Evolutionary conservation across 2,888 invertebrate genomes (phyloP), one percentile per base, ranked within the genome.

Genomic region (Lysandra bellargus): DNA sequence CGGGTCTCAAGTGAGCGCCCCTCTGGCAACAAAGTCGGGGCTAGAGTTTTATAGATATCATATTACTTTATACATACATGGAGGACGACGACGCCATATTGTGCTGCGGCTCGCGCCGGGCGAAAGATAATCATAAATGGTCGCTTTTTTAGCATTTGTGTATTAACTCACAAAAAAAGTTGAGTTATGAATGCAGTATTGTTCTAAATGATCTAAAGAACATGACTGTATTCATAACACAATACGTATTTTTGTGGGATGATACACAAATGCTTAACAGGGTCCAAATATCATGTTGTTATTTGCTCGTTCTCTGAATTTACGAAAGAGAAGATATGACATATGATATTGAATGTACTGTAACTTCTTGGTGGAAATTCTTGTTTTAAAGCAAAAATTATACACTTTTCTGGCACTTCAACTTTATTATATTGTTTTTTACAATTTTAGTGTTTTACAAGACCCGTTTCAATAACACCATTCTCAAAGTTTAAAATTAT

Each of bases 41-140:
- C 17, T 57, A 57, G 12, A 30, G 40, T 40, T 73, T 40, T 40
- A 73, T 40, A 73, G 33, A 73, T 14, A 73, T 33, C n/a, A 73
- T 73, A 73, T 73, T 73, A 73, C 30, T 40, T 40, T 73, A 40
- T 73, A 37, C 14, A 40, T 40, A 73, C n/a, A 12, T 69, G 30
- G 69, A 23, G 69, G 23, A 69, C 37, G 33, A 14, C 4, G 14
- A 53, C 53, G 14, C 53, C 14, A 14, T 53, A 53, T 53, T 53
- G 53, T 53, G 14, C 4, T 53, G 53, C 14, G 53, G 4, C 53
- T 4, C 53, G 53, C 3, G 53, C 53, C 53, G 4, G 53, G 0
- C 53, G 53, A 53, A 14, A 53, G 53, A 1, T 44, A 44, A 44
- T 9, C 9, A 9, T 7, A 44, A 40, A 44, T 9, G 44, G 9